Conservation (phyloP, 2,113 vertebrate genomes). For the Stomatorhinus ivindoensis region DNA sequence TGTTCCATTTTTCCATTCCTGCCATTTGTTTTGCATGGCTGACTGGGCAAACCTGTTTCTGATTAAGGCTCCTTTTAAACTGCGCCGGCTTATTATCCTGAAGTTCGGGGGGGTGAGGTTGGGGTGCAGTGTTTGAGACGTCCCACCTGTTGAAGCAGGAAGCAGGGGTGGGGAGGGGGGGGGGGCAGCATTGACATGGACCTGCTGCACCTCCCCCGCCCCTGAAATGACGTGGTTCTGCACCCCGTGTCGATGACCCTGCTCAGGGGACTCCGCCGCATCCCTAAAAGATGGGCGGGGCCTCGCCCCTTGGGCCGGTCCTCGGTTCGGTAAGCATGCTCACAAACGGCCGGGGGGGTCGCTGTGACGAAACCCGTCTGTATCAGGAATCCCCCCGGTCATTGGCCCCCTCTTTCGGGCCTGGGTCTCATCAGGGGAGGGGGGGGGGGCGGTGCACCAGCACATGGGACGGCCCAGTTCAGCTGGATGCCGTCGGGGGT, state of each 20-base stretch:
- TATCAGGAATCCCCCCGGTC: not conserved
- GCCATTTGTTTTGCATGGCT: constrained; percentile 17
- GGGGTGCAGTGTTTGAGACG: not conserved
- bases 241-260: not conserved
- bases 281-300: not conserved
- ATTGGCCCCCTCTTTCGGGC: not conserved
- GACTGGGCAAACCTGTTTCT: constrained; percentile 21
- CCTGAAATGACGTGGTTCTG: not conserved
- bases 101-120: not conserved
- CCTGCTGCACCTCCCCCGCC: not conserved
- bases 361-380: not conserved
- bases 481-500: not conserved
- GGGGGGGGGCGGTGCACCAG: too few species aligned
- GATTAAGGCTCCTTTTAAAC: constrained; percentile 6
- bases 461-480: not conserved
- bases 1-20: constrained; percentile 27
- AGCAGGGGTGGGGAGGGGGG: not conserved
- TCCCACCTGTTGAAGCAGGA: not conserved
- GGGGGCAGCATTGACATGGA: not conserved
- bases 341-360: not conserved
- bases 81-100: constrained; percentile 10
- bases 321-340: not conserved
- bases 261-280: not conserved
- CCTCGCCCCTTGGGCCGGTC: not conserved
- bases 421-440: not conserved